These are phyloP conservation scores for Papilio elwesi DNA, from an alignment of 2,888 invertebrate genomes.

Conservation along the genomic window DNA sequence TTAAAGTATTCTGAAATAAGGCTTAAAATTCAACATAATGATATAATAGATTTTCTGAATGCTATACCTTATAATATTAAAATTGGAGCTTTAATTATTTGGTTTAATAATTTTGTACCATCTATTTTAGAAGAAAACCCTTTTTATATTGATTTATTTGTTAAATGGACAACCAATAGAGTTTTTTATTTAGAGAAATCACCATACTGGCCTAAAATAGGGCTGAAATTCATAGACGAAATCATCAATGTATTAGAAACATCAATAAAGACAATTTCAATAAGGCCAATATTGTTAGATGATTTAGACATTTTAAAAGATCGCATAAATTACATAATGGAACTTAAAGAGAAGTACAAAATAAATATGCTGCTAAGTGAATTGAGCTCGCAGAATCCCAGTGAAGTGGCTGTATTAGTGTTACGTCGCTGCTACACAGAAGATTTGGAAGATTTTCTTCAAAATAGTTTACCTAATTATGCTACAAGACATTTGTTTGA, in stretches of 20 bases:
- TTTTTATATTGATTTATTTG: constrained; percentile 75
- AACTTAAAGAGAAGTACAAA: constrained; percentile 76
- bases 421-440: constrained; percentile 79
- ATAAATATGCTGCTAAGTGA: constrained; percentile 76
- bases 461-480: constrained; percentile 72
- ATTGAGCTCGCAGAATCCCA: constrained; percentile 69
- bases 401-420: constrained; percentile 77
- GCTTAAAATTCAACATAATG: constrained; percentile 54
- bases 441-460: constrained; percentile 71
- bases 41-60: constrained; percentile 67
- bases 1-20: constrained; percentile 72
- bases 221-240: constrained; percentile 74
- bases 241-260: constrained; percentile 66
- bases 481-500: constrained; percentile 72
- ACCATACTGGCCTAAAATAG: constrained; percentile 80
- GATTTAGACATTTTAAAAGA: constrained; percentile 72
- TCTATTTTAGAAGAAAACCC: constrained; percentile 73
- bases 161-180: constrained; percentile 77
- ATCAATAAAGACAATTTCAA: constrained; percentile 67
- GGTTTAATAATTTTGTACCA: constrained; percentile 76
- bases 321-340: constrained; percentile 70
- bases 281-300: constrained; percentile 76
- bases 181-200: constrained; percentile 76
- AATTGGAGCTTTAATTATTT: constrained; percentile 73
- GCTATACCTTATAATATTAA: constrained; percentile 73